A percentile compares a stretch with the other conserved stretches of the same genome.
Evolutionary conservation across 2,888 invertebrate genomes (phyloP).

Genomic region (Bugulina stolonifera): DNA sequence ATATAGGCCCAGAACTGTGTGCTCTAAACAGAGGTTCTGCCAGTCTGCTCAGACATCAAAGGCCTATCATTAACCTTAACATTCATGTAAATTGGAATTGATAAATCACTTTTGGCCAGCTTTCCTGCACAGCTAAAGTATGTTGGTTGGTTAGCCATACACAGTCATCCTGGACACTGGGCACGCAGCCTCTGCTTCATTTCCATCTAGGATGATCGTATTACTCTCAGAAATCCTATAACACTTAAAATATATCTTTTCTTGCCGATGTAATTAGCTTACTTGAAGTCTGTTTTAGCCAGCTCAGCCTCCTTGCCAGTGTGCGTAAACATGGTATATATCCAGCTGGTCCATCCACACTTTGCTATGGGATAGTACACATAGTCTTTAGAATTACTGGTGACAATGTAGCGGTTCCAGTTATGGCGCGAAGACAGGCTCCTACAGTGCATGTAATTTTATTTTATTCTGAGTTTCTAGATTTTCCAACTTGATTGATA

Average conservation of each 20-base stretch:
- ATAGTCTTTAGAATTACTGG: neutral
- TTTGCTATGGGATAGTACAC: constrained; percentile 22
- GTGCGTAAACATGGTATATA: neutral
- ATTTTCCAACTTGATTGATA: no score
- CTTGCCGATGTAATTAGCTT: no score
- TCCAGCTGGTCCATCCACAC: constrained; percentile 22
- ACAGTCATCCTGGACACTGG: neutral
- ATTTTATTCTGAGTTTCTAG: no score
- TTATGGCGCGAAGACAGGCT: no score
- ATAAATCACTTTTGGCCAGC: neutral
- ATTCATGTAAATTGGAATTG: neutral
- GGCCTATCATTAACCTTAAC: neutral
- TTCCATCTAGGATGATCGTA: neutral
- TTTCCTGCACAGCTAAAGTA: neutral
- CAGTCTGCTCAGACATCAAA: no score
- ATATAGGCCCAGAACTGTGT: no score
- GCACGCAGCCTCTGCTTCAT: neutral
- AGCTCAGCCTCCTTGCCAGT: constrained; percentile 8
- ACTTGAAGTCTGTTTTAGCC: neutral
- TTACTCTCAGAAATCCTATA: neutral
- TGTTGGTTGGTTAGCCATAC: neutral
- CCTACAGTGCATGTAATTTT: no score
- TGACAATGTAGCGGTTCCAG: neutral
- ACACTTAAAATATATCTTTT: neutral
- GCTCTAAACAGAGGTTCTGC: no score